phyloP scores from a whole-genome alignment of 2,113 vertebrate genomes.

The Gallinago jamesoni region DNA sequence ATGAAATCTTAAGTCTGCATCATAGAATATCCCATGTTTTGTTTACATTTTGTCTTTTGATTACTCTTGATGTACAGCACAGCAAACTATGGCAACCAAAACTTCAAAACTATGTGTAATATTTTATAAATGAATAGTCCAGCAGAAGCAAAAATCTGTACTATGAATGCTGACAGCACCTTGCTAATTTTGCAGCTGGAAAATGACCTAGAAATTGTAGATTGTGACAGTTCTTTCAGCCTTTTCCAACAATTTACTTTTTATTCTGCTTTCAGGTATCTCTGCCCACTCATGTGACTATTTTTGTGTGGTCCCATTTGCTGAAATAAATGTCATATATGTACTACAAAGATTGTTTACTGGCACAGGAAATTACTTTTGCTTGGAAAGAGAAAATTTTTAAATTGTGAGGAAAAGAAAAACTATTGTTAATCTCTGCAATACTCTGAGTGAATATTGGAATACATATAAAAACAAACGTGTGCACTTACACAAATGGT shows the following conservation, averaged over 20 bases:
- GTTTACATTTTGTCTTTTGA: neutral
- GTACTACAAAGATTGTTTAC: neutral
- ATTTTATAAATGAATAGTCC: neutral
- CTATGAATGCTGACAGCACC: neutral
- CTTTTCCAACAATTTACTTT: neutral
- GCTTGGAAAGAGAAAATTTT: neutral
- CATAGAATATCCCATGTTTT: neutral
- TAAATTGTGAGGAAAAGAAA: neutral
- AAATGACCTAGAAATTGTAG: neutral
- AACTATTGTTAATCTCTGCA: neutral
- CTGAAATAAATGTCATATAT: neutral
- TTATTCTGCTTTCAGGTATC: neutral
- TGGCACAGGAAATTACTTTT: neutral
- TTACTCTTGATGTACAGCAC: neutral
- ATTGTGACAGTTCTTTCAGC: neutral
- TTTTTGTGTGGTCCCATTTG: neutral
- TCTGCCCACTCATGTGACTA: neutral
- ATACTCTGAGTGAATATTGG: neutral
- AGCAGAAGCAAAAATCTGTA: neutral
- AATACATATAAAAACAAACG: fast-evolving
- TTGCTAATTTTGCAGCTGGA: neutral
- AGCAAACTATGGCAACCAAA: neutral
- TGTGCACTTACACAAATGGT: neutral
- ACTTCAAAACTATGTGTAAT: neutral
- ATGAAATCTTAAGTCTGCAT: neutral